These are phyloP conservation scores for Uropetala carovei DNA, from an alignment of 2,888 invertebrate genomes.

Conservation along the genomic window DNA sequence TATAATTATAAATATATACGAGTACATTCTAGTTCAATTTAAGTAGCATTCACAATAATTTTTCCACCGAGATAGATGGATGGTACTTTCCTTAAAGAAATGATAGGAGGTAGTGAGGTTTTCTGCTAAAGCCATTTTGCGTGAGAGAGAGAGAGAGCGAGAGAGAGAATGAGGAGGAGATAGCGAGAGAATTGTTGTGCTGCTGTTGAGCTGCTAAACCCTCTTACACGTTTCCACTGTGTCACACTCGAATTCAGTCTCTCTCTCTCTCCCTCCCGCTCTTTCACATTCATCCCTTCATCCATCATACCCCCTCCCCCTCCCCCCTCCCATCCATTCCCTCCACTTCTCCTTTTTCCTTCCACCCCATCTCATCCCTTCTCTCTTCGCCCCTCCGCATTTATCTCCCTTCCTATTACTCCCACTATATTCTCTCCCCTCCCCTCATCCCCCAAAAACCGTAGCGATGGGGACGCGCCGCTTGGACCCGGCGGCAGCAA, in stretches of 20 bases:
- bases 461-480: not conserved
- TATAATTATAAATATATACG: no score
- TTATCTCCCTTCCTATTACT: not conserved
- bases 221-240: constrained; percentile 20
- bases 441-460: constrained; percentile 12
- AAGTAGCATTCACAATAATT: not conserved
- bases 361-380: not conserved
- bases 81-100: not conserved
- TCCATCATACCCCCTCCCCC: not conserved
- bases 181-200: not conserved
- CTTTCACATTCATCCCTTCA: not conserved
- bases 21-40: not conserved
- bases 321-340: not conserved
- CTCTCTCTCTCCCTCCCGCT: not conserved
- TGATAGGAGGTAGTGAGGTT: not conserved
- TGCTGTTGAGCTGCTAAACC: not conserved
- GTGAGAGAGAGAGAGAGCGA: no score
- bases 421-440: not conserved
- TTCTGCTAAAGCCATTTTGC: no score
- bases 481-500: constrained; percentile 41
- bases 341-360: not conserved
- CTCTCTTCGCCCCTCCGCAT: not conserved
- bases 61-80: not conserved
- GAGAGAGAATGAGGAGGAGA: no score
- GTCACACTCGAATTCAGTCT: not conserved